Evolutionary conservation across 1,140 invertebrate genomes (phyloP), one percentile per base, ranked within the genome.

Genomic region (Bursaphelenchus mucronatus): DNA sequence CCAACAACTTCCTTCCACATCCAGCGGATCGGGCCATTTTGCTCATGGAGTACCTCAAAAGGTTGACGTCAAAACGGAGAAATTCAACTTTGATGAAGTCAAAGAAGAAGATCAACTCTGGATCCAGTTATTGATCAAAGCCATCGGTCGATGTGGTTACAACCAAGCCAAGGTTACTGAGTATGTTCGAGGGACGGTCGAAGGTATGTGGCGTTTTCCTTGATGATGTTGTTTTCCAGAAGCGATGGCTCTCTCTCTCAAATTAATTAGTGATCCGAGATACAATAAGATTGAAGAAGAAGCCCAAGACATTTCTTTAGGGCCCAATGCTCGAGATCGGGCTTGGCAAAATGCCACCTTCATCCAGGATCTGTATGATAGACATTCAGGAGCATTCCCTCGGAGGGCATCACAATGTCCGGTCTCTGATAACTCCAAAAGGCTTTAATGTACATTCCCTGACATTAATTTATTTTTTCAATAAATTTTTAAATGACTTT

Each of bases 251-350:
- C 66, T 79, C 21, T 81, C 79, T 1, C 43, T 79, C 30, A 72
- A 81, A 61, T 61, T 79, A 17, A 79, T 79, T 46, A 74, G 75
- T 30, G 79, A 79, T 49, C 30, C 64, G 3, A 39, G 70, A 13
- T 79, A 79, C 55, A 81, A 79, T 54, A 62, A 66, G 46, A 82
- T 79, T 11, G 76, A 79, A 55, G 79, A 79, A 41, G 52, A 47
- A 17, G 41, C 67, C 45, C 64, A 79, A 65, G 67, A 76, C 15
- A 45, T 46, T 19, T 51, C 49, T 46, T 65, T 44, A 8, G 65
- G 57, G 9, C 49, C 70, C 19, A 67, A 73, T 19, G 67, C 74
- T 15, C 17, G 74, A 58, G 70, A 68, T 19, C 71, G 67, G 47
- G 76, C 76, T 9, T 79, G 76, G 76, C 51, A 65, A 19, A 15